Evolutionary conservation across 2,888 invertebrate genomes (phyloP), one percentile per base, ranked within the genome.

Genomic region (Tuberolachnus salignus): DNA sequence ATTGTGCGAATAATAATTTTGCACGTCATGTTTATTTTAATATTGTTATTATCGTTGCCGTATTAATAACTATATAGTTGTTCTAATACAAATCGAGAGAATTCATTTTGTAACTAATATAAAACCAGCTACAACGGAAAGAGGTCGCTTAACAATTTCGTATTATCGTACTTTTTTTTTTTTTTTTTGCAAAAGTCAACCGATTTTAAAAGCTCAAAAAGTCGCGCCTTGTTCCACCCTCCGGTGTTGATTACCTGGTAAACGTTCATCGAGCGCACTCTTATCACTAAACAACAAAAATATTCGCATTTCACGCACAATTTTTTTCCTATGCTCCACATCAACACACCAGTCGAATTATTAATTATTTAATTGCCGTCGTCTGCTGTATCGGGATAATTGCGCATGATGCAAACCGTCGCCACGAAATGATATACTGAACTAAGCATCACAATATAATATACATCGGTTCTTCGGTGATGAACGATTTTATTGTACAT

Each of bases 231-330:
- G 49, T 46, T 4, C 19, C 26, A 34, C 59, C 26, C 10, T 23
- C 11, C 14, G 2, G 61, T 26, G 61, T 61, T 49, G 34, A 72
- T 72, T 72, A 72, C 72, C 72, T 49, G 72, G 61, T 72, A 51
- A 72, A 61, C 19, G 59, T 72, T 72, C 59, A 34, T 72, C 46
- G 26, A 19, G 59, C 9, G 10, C 13, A 57, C 19, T 46, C 46
- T 71, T 71, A 71, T 71, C 71, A 71, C 11, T 13, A 6, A 9
- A 55, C 16, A 70, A 55, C 26, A 46, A 46, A n/a, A 51, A 10
- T 23, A 69, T 26, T 11, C 10, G 23, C 23, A 57, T 57, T 59
- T 9, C 46, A 13, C 21, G 6, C 11, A 11, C 26, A 26, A 26
- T 6, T 59, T 34, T 26, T 59, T 26, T 16, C 4, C 13, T 44